Conservation (phyloP, 2,888 invertebrate genomes). For the Polyommatus iphigenia region DNA sequence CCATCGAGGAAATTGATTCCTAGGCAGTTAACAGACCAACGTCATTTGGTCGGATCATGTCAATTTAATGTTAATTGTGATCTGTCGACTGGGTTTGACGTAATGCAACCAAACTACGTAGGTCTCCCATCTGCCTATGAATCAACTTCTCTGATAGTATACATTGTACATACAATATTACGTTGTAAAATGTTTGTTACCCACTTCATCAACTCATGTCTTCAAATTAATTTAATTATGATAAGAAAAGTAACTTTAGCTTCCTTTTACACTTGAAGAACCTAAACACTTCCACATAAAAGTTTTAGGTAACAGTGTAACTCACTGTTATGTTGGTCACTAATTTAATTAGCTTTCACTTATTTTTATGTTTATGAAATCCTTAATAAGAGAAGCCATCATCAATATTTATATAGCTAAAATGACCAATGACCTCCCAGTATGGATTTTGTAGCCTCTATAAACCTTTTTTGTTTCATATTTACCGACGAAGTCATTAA, state of each 20-base stretch:
- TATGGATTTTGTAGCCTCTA: neutral
- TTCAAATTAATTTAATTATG: neutral
- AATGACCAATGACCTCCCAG: neutral
- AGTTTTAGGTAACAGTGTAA: neutral
- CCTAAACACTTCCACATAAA: neutral
- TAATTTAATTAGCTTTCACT: neutral
- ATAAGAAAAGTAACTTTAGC: neutral
- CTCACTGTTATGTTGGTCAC: neutral
- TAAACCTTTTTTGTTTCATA: neutral
- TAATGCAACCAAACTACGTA: no score
- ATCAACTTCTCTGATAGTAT: no score
- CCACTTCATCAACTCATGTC: no score
- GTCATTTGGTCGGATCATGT: no score
- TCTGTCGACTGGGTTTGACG: no score
- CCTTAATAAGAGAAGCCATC: neutral
- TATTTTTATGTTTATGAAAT: neutral
- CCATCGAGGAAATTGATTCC: no score
- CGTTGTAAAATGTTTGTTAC: no score
- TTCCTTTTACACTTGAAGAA: neutral
- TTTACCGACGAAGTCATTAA: neutral
- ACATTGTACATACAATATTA: no score
- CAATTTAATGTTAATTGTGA: no score
- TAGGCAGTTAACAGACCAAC: no score
- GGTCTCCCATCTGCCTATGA: no score
- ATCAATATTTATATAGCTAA: neutral